Base-by-base conservation (phyloP, 1,140 invertebrate species). In the Phymorhynchus buccinoides region DNA sequence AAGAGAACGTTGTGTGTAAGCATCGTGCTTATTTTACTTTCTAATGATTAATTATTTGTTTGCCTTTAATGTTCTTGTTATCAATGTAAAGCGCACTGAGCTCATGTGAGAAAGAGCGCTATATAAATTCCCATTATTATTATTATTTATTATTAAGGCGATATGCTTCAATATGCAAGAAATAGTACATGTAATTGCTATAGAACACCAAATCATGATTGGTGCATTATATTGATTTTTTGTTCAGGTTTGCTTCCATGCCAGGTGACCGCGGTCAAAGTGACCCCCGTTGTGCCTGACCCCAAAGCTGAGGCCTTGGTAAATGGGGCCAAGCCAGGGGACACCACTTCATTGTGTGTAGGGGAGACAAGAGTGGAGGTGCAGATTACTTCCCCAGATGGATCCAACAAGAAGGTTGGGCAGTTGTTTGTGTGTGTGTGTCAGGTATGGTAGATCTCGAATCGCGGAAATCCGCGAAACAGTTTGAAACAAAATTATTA, bases 321-420 rank as follows among this genome's bases (percentile, higher is more conserved):
- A 0, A 75, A 85, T 85, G 89, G 88, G 32, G 75, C 87, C 16
- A 87, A 90, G 56, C 86, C 88, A 56, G 88, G 84, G 37, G 56
- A 84, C 7, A 68, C 87, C 9, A 68, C 87, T 32, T 44, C 81
- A 35, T 87, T 92, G 12, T 91, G 89, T 89, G 81, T 89, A 4
- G 91, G 91, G 22, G 78, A 87, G 37, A 92, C 91, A 41, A 80
- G 73, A 22, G 86, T 90, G 52, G 84, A 87, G 16, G 84, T 92
- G 12, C 88, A 89, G 39, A 89, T 92, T 14, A 90, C 89, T 22
- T 92, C 91, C 22, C 85, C 88, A 44, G 90, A 92, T 92, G 89
- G 90, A 22, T 90, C 90, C 12, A 91, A 89, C 66, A 91, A 88
- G 85, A 88, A 92, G 89, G 91, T 92, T 86, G 41, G 52, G 41